These are phyloP conservation scores for Chrysocyon brachyurus DNA, from an alignment of 2,797 vertebrate species.

Conservation along the genomic window DNA sequence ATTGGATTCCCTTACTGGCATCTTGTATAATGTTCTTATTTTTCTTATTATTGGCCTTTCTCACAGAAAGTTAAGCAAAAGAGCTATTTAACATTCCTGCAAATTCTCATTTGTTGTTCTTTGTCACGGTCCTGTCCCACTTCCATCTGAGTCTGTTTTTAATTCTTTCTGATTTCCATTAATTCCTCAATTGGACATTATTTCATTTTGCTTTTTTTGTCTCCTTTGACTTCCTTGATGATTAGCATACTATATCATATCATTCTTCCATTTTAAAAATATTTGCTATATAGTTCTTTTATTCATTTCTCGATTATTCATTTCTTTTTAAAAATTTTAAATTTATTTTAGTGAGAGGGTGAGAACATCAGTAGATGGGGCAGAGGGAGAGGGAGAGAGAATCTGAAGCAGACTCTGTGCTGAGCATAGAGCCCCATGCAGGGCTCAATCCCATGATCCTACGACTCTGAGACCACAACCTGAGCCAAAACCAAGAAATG, in stretches of 20 bases:
- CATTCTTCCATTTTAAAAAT: neutral
- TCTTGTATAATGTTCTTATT: conserved; percentile 39
- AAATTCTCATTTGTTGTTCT: conserved; percentile 15
- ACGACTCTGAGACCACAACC: neutral
- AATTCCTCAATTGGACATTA: neutral
- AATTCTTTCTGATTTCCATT: conserved; percentile 56
- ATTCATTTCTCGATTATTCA: conserved; percentile 37
- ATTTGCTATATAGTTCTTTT: neutral
- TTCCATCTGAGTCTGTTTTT: conserved; percentile 47
- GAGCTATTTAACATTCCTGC: conserved; percentile 24
- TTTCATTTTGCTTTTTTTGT: conserved; percentile 62
- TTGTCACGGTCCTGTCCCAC: neutral
- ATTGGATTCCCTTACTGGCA: neutral
- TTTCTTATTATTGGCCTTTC: conserved; percentile 48
- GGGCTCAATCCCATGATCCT: neutral
- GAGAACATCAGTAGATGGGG: neutral
- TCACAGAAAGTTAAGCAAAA: conserved; percentile 42
- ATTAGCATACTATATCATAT: conserved; percentile 30
- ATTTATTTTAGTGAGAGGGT: neutral
- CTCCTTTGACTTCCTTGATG: conserved; percentile 3
- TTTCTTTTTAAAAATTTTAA: neutral
- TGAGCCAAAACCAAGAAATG: neutral
- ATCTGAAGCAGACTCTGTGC: neutral
- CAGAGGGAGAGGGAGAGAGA: neutral
- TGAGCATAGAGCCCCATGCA: neutral